A percentile compares a stretch with the other conserved stretches of the same genome.
phyloP scores from a whole-genome alignment of 2,888 invertebrate genomes.

The Mellilla xanthometata region DNA sequence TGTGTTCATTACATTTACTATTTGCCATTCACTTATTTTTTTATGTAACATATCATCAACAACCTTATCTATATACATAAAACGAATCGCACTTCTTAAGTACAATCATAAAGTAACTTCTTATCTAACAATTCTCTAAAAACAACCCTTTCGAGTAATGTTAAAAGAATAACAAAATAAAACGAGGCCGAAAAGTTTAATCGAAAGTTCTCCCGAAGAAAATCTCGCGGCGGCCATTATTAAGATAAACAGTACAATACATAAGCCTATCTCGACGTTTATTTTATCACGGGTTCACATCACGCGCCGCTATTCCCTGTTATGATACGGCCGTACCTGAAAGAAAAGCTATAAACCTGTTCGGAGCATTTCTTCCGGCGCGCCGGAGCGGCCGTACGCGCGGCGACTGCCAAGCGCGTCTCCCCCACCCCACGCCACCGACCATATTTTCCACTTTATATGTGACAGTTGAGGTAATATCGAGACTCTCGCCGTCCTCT shows the following conservation, averaged over 20 bases:
- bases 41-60: too few species aligned
- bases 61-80: too few species aligned
- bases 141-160: conserved; percentile 35
- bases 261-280: conserved; percentile 83
- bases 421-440: conserved; percentile 57
- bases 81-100: not conserved
- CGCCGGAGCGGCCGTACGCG: conserved; percentile 80
- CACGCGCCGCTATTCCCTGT: conserved; percentile 82
- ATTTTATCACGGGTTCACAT: conserved; percentile 83
- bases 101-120: conserved; percentile 1
- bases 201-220: conserved; percentile 64
- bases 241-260: conserved; percentile 83
- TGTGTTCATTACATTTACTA: too few species aligned
- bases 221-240: conserved; percentile 77
- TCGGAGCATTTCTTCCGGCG: conserved; percentile 77
- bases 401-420: conserved; percentile 66
- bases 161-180: conserved; percentile 40
- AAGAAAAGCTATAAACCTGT: conserved; percentile 84
- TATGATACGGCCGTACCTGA: conserved; percentile 83
- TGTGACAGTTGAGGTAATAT: conserved; percentile 84
- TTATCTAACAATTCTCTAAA: conserved; percentile 23
- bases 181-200: conserved; percentile 67
- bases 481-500: conserved; percentile 82
- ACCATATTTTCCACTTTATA: conserved; percentile 84
- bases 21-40: too few species aligned